Evolutionary conservation across 2,797 vertebrate genomes (phyloP), one percentile per base, ranked within the genome.

Genomic region (Poeciliopsis turneri): DNA sequence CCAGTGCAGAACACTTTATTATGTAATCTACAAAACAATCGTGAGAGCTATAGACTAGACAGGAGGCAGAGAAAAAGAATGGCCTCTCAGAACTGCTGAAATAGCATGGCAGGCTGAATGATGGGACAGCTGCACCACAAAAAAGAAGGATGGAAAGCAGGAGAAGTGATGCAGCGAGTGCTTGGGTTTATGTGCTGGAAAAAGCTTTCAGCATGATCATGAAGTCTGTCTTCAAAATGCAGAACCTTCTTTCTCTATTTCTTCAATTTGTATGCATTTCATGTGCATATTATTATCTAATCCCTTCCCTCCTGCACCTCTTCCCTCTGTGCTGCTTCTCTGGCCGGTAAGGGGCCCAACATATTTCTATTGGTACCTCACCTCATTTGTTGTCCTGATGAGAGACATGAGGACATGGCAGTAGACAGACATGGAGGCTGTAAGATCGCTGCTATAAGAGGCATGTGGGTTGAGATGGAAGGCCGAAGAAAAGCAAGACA

Each of bases 361-460:
- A 90, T 86, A 90, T 90, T 88, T 87, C 88, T 89, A 89, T 84
- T 72, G 0, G 74, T 75, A 81, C 73, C 77, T 90, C 79, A 85
- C 88, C 90, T 94, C 90, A 93, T 93, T 94, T 94, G 87, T 86
- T 90, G 77, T 15, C 72, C 82, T 93, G 91, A 94, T 92, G 89
- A 88, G 82, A 88, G 82, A 83, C 80, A 82, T 33, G 82, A 79
- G 78, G 86, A 76, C 79, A 68, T 51, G 79, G 87, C 85, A 69
- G 84, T 77, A 80, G 68, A 81, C 82, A 77, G 87, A 79, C 75
- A 76, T 28, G 74, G 77, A 80, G 75, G 81, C 78, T 78, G 76
- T 46, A 80, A 84, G 73, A 77, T 28, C 2, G 25, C 20, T 18
- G 70, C 15, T 45, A 8, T 28, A 45, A 69, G 74, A 43, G 39